Conservation (phyloP, 1,140 invertebrate species). For the Idris sp. region DNA sequence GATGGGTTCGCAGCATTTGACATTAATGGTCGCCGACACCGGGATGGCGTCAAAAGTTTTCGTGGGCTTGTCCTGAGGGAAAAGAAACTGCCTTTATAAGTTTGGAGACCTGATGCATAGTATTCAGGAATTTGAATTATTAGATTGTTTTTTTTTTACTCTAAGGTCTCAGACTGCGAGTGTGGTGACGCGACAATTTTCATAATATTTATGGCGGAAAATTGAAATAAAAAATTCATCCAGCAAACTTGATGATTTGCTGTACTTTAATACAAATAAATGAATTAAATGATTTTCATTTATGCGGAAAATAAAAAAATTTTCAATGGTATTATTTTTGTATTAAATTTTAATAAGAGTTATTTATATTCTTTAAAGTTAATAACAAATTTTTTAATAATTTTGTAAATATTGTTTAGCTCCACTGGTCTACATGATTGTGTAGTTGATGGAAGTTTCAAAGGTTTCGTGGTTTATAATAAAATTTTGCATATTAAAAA, state of each 20-base stretch:
- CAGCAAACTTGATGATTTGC: too few relatives aligned
- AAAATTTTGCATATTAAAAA: conserved; percentile 33
- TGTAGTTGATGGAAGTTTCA: conserved; percentile 18
- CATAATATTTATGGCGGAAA: too few relatives aligned
- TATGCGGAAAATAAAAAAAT: too few relatives aligned
- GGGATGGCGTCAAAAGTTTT: conserved; percentile 29
- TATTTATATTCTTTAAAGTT: not conserved
- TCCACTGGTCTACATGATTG: conserved; percentile 12
- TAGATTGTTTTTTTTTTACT: conserved; percentile 19
- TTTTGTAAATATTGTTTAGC: conserved; percentile 16
- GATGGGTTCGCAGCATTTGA: conserved; percentile 21
- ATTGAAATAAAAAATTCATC: too few relatives aligned
- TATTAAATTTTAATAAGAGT: not conserved
- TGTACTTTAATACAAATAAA: too few relatives aligned
- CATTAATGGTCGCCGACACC: conserved; percentile 27
- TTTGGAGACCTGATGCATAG: conserved; percentile 7
- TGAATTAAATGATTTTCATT: too few relatives aligned
- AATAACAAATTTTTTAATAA: conserved; percentile 2
- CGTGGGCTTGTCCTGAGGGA: conserved; percentile 2
- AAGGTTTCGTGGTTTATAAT: conserved; percentile 24
- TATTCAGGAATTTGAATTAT: conserved; percentile 27
- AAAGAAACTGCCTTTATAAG: conserved; percentile 8
- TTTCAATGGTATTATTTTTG: too few relatives aligned
- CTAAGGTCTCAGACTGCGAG: too few relatives aligned
- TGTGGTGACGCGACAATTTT: too few relatives aligned